phyloP scores from a whole-genome alignment of 2,797 vertebrate species.

The Microhierax caerulescens region DNA sequence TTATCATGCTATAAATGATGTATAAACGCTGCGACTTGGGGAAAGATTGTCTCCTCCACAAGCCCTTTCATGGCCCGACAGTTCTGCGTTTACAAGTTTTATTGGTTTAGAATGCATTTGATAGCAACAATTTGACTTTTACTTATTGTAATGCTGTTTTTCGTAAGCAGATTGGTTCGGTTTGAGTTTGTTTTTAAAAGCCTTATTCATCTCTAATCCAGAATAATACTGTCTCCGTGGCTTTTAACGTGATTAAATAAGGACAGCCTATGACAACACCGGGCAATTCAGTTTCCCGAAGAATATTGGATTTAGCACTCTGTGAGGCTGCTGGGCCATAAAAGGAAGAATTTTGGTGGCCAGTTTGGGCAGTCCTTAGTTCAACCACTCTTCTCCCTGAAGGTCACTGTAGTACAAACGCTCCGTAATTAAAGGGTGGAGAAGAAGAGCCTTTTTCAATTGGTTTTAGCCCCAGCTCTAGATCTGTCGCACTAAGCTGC shows the following conservation, averaged over 20 bases:
- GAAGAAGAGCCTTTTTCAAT: background rate
- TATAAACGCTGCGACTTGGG: background rate
- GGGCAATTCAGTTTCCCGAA: background rate
- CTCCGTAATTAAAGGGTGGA: background rate
- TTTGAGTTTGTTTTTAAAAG: constrained; percentile 44
- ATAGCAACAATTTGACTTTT: background rate
- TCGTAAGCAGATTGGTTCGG: constrained; percentile 27
- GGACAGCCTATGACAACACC: constrained; percentile 7
- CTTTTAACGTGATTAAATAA: constrained; percentile 69
- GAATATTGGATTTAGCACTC: background rate
- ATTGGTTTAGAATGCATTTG: background rate
- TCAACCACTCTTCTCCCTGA: background rate
- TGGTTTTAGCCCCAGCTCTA: background rate
- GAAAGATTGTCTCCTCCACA: background rate
- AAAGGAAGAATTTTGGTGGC: background rate
- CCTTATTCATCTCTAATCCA: constrained; percentile 64
- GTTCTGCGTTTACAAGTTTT: background rate
- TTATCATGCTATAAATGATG: background rate
- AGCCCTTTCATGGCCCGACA: background rate
- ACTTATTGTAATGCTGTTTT: constrained; percentile 22
- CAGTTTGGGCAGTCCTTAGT: background rate
- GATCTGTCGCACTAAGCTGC: rapidly evolving
- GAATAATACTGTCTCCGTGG: constrained; percentile 45
- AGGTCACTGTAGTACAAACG: background rate
- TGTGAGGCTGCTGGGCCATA: background rate